A percentile compares a stretch with the other conserved stretches of the same genome.
phyloP scores from a whole-genome alignment of 2,797 vertebrate genomes.

The Babyrousa celebensis region DNA sequence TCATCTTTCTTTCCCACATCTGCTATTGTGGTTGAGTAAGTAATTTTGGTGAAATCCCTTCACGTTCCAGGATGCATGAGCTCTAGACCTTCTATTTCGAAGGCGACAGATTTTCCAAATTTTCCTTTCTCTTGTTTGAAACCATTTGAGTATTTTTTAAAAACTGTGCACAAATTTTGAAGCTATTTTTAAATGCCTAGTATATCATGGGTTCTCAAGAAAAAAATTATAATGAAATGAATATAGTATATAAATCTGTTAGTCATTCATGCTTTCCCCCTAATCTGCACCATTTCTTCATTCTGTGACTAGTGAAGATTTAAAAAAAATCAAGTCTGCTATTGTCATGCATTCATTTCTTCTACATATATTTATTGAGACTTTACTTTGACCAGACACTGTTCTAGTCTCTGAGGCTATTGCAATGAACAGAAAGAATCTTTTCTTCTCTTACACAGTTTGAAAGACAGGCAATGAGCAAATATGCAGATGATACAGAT shows the following conservation, averaged over 20 bases:
- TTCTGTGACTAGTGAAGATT: conserved; percentile 12
- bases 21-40: conserved; percentile 74
- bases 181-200: conserved; percentile 55
- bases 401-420: conserved; percentile 6
- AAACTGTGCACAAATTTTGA: conserved; percentile 29
- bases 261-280: background rate
- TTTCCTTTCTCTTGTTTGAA: conserved; percentile 36
- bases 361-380: conserved; percentile 9
- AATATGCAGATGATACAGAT: background rate
- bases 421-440: background rate
- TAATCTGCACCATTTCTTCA: background rate
- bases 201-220: background rate
- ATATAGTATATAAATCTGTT: conserved; percentile 27
- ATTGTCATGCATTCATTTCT: background rate
- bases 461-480: background rate
- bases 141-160: background rate
- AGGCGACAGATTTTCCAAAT: conserved; percentile 34
- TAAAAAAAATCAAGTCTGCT: background rate
- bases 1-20: conserved; percentile 75
- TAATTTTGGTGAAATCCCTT: conserved; percentile 80
- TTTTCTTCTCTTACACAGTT: background rate
- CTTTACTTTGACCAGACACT: background rate
- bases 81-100: conserved; percentile 47
- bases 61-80: conserved; percentile 43
- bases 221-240: conserved; percentile 53